These are phyloP conservation scores for Phaetusa simplex DNA, from an alignment of 2,113 vertebrate species.

Conservation along the genomic window DNA sequence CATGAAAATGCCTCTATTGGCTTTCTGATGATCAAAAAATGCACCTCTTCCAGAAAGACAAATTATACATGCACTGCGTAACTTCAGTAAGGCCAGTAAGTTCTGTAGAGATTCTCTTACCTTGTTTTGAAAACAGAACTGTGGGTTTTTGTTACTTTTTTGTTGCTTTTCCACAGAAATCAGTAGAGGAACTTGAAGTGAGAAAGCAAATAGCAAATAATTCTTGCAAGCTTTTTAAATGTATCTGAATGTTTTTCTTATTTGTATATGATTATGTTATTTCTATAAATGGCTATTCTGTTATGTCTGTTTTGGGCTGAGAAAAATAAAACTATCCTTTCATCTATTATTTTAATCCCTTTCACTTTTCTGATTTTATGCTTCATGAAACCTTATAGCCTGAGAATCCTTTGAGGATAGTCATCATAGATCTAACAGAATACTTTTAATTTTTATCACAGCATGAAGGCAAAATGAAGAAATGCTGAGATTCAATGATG, in stretches of 20 bases:
- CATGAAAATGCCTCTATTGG: background rate
- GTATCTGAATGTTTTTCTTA: background rate
- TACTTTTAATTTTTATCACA: constrained; percentile 5
- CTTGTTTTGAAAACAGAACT: background rate
- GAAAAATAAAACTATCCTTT: constrained; percentile 11
- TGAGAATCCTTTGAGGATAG: constrained; percentile 37
- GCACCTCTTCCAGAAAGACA: background rate
- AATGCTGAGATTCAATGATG: background rate
- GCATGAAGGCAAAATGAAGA: constrained; percentile 14
- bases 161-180: background rate
- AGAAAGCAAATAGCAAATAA: background rate
- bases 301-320: background rate
- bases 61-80: background rate
- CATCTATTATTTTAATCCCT: constrained; percentile 12
- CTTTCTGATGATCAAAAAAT: rapidly evolving
- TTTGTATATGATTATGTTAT: background rate
- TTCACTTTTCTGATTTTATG: constrained; percentile 43
- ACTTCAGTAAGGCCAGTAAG: background rate
- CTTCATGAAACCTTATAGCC: constrained; percentile 53
- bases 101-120: background rate
- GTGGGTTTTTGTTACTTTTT: background rate
- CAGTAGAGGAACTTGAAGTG: background rate
- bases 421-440: constrained; percentile 26
- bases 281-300: background rate
- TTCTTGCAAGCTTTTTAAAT: background rate